These are phyloP conservation scores for Daubentonia madagascariensis DNA, from an alignment of 2,113 vertebrate genomes.

Conservation along the genomic window DNA sequence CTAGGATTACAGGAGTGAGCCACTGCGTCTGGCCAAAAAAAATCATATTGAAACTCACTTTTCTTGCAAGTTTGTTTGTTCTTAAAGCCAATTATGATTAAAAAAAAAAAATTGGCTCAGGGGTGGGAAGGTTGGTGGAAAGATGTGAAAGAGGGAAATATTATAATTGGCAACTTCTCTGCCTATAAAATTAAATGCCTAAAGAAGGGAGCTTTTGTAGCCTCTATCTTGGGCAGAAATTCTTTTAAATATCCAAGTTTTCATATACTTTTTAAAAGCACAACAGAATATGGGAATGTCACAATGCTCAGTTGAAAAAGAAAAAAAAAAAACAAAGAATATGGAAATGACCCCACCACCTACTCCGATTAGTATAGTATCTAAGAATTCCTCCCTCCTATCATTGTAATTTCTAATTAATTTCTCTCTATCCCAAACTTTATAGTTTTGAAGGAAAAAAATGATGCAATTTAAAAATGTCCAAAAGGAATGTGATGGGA, in stretches of 20 bases:
- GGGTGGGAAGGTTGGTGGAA: neutral
- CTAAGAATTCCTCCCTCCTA: neutral
- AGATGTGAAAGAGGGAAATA: neutral
- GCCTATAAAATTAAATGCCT: neutral
- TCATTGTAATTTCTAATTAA: neutral
- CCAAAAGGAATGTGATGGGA: neutral
- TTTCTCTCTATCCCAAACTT: neutral
- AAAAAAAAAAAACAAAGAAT: no score
- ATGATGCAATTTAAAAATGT: neutral
- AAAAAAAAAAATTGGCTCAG: neutral
- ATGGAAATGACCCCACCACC: no score
- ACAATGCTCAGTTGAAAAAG: no score
- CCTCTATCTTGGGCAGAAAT: neutral
- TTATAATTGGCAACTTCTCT: neutral
- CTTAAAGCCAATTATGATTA: neutral
- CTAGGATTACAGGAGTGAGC: no score
- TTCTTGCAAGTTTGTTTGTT: neutral
- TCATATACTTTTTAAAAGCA: constrained; percentile 5
- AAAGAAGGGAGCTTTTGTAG: neutral
- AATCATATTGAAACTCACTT: neutral
- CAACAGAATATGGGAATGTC: neutral
- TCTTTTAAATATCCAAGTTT: neutral
- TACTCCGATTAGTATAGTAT: neutral
- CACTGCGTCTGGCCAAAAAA: neutral
- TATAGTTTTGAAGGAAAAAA: neutral